Percentiles rank a stretch among this genome's conserved stretches.
Conservation (phyloP, 2,113 vertebrate species). For the Misgurnus anguillicaudatus region DNA sequence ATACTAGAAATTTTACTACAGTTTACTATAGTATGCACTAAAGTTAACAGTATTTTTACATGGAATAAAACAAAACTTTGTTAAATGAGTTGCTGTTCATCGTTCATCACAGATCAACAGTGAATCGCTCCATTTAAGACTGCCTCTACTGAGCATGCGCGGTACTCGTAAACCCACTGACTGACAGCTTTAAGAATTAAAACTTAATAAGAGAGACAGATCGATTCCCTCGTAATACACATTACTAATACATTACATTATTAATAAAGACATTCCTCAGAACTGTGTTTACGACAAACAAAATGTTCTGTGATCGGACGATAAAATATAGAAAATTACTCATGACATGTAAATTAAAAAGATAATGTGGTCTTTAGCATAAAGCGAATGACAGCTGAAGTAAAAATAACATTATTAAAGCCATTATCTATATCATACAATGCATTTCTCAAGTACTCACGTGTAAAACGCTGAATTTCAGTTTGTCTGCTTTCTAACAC, state of each 20-base stretch:
- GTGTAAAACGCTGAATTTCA: neutral
- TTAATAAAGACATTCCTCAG: neutral
- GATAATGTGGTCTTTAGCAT: neutral
- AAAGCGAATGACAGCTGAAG: neutral
- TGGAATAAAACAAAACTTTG: too few relatives aligned
- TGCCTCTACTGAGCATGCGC: conserved; percentile 7
- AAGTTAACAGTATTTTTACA: too few relatives aligned
- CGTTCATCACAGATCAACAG: neutral
- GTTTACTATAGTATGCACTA: too few relatives aligned
- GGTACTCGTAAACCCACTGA: neutral
- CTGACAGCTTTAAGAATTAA: conserved; percentile 15
- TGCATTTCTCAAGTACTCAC: conserved; percentile 1
- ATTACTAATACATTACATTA: neutral
- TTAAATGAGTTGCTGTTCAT: neutral
- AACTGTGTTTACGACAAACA: neutral
- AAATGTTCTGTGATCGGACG: neutral
- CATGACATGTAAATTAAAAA: neutral
- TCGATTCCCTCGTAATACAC: neutral
- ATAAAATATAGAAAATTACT: neutral
- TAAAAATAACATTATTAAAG: neutral
- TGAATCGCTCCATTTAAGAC: neutral
- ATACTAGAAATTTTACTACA: too few relatives aligned
- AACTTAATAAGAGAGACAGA: neutral
- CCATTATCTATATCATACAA: neutral
- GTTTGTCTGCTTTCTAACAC: conserved; percentile 36